Evolutionary conservation across 2,888 invertebrate species (phyloP).

Genomic region (Latrodectus elegans): DNA sequence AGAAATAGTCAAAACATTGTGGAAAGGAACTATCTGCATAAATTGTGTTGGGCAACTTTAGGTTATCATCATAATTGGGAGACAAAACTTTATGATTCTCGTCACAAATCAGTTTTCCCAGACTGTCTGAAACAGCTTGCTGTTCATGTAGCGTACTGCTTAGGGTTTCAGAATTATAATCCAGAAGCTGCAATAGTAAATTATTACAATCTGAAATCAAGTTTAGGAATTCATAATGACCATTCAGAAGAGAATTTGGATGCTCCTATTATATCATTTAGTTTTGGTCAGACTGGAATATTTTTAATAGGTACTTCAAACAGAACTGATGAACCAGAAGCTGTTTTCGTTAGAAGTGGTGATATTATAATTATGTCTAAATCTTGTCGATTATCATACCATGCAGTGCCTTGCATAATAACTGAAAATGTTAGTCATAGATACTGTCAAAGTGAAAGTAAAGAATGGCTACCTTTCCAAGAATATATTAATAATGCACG

Average conservation of each 20-base stretch:
- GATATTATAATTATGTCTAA: conserved; percentile 94
- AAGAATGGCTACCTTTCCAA: conserved; percentile 73
- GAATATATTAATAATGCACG: conserved; percentile 84
- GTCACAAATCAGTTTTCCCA: conserved; percentile 72
- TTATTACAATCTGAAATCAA: conserved; percentile 94
- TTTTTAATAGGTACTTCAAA: conserved; percentile 91
- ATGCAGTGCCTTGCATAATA: conserved; percentile 93
- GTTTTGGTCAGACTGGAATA: conserved; percentile 95
- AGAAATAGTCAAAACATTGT: not conserved
- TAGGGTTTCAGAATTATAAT: conserved; percentile 56
- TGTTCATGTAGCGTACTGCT: conserved; percentile 42
- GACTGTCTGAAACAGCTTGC: conserved; percentile 51
- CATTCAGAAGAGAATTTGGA: conserved; percentile 89
- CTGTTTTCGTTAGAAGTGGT: conserved; percentile 87
- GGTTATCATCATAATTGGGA: conserved; percentile 99
- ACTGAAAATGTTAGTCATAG: conserved; percentile 77
- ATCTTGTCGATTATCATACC: conserved; percentile 88
- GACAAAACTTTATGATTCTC: conserved; percentile 82
- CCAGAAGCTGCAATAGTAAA: conserved; percentile 95
- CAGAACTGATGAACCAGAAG: conserved; percentile 79
- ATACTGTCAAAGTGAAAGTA: conserved; percentile 72
- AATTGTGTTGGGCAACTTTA: conserved; percentile 93
- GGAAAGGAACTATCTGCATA: conserved; percentile 71
- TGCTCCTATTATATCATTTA: conserved; percentile 92
- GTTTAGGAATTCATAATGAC: conserved; percentile 94